Percentiles rank a stretch among this genome's conserved stretches.
These are phyloP conservation scores for Oceanodroma tethys DNA, from an alignment of 2,113 vertebrate genomes.

Conservation along the genomic window DNA sequence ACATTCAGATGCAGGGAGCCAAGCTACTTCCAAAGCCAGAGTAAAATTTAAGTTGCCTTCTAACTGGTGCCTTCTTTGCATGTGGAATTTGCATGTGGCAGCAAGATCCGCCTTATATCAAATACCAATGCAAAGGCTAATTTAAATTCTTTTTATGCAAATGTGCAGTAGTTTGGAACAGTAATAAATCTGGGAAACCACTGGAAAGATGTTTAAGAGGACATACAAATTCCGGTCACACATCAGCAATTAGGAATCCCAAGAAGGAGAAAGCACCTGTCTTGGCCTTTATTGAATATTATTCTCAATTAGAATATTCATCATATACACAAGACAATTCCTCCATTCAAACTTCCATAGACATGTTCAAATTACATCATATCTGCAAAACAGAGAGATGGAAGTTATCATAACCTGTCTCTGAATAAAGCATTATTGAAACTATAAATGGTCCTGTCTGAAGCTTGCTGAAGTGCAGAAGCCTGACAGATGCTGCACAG, in stretches of 20 bases:
- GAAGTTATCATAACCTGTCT: conserved; percentile 56
- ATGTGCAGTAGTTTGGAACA: neutral
- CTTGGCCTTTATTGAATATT: conserved; percentile 56
- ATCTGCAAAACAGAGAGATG: conserved; percentile 40
- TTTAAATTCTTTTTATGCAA: conserved; percentile 46
- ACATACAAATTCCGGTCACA: conserved; percentile 56
- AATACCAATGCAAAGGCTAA: neutral
- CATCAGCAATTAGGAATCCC: conserved; percentile 59
- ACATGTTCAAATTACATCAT: conserved; percentile 34
- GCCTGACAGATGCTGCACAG: conserved; percentile 17
- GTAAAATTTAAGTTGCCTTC: neutral
- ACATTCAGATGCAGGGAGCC: neutral
- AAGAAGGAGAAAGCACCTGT: conserved; percentile 52
- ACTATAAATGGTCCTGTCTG: conserved; percentile 30
- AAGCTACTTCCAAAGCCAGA: neutral
- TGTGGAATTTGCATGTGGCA: neutral
- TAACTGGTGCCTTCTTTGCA: neutral
- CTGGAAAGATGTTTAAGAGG: conserved; percentile 41
- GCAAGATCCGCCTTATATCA: neutral
- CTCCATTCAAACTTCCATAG: conserved; percentile 34
- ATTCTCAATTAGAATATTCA: conserved; percentile 62
- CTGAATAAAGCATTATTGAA: conserved; percentile 30
- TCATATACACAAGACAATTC: conserved; percentile 45
- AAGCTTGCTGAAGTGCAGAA: conserved; percentile 2
- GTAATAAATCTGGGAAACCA: conserved; percentile 54